These are phyloP conservation scores for Umimayanthus kanabou DNA, from an alignment of 92 coral and sea anemone species.

Conservation along the genomic window DNA sequence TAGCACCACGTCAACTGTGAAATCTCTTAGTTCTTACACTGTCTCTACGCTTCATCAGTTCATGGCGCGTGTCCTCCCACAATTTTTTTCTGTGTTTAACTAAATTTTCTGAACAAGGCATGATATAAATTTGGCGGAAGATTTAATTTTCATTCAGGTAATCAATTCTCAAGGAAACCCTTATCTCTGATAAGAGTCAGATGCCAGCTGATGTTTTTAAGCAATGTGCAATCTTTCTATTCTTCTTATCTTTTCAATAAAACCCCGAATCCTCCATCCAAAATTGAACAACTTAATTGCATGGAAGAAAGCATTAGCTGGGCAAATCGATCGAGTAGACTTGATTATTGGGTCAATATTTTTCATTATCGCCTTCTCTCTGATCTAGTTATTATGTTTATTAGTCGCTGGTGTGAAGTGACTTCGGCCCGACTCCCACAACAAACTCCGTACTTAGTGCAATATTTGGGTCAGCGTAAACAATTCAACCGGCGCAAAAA, in stretches of 20 bases:
- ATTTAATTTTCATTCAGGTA: slow-evolving; percentile 51
- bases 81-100: neutral
- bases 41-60: neutral
- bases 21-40: neutral
- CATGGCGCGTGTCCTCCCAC: neutral
- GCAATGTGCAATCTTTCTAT: slow-evolving; percentile 41
- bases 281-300: slow-evolving; percentile 84
- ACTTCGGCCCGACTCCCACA: neutral
- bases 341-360: slow-evolving; percentile 50
- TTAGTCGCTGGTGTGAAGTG: slow-evolving; percentile 6
- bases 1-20: slow-evolving; percentile 5
- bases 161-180: slow-evolving; percentile 48
- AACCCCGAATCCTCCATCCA: slow-evolving; percentile 58
- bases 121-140: slow-evolving; percentile 22
- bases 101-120: neutral
- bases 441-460: neutral
- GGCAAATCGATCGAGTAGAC: slow-evolving; percentile 29
- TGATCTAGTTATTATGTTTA: neutral
- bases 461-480: neutral
- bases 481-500: neutral
- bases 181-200: slow-evolving; percentile 54
- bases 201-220: slow-evolving; percentile 48
- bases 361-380: slow-evolving; percentile 33
- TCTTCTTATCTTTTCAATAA: slow-evolving; percentile 72
- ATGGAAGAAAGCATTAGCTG: slow-evolving; percentile 58